A percentile compares a stretch with the other conserved stretches of the same genome.
Evolutionary conservation across 2,113 vertebrate species (phyloP).

Genomic region (Macaca fascicularis): DNA sequence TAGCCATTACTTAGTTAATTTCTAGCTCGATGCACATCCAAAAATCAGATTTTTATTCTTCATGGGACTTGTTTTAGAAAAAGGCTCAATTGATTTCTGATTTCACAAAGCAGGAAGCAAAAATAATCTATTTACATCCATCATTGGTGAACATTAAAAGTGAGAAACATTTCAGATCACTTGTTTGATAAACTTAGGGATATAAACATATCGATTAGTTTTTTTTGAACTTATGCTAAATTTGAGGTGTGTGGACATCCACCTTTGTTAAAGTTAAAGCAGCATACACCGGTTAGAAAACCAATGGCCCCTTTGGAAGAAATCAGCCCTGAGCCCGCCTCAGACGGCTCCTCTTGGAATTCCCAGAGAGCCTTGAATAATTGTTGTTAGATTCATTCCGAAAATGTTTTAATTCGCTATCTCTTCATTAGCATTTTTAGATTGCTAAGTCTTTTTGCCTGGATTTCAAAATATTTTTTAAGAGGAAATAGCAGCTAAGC

Average conservation of each 20-base stretch:
- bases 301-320: background rate
- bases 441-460: slow-evolving; percentile 45
- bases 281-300: background rate
- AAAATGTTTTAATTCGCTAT: slow-evolving; percentile 45
- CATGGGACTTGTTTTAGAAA: background rate
- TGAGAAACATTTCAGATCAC: background rate
- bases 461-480: slow-evolving; percentile 7
- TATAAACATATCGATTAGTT: background rate
- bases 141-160: background rate
- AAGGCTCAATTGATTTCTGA: background rate
- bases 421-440: background rate
- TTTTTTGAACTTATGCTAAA: background rate
- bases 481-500: background rate
- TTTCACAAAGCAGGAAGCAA: background rate
- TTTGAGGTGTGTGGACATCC: background rate
- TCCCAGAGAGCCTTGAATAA: background rate
- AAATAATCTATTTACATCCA: background rate
- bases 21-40: background rate
- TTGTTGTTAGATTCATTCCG: background rate
- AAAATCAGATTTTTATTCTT: background rate
- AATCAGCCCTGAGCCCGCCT: background rate
- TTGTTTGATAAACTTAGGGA: background rate
- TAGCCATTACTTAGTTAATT: background rate
- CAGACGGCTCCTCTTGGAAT: background rate
- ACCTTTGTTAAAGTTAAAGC: background rate